Evolutionary conservation across 2,797 vertebrate species (phyloP).

Genomic region (Mionectes olivaceus): DNA sequence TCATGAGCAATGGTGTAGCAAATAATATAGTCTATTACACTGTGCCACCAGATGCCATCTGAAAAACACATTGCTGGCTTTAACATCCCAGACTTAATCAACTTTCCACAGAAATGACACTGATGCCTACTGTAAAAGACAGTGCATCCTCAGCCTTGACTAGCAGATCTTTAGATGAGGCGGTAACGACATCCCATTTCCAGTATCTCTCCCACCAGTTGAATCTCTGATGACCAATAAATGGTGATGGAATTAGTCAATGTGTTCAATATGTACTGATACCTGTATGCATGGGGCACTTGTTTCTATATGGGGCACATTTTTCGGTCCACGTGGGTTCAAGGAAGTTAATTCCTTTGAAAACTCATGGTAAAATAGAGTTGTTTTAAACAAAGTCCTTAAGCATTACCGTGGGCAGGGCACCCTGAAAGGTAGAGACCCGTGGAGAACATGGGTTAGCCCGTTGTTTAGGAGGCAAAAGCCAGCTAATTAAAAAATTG

Average conservation of each 20-base stretch:
- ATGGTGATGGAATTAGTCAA: not conserved
- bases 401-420: not conserved
- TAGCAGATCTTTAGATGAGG: not conserved
- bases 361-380: not conserved
- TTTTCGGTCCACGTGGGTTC: not conserved
- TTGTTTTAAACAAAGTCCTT: not conserved
- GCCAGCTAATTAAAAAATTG: not conserved
- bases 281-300: not conserved
- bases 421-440: not conserved
- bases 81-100: constrained; percentile 12
- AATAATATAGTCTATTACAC: constrained; percentile 55
- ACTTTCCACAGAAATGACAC: not conserved
- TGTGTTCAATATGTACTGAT: not conserved
- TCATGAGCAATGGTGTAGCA: constrained; percentile 57
- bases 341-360: not conserved
- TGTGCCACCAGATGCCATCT: constrained; percentile 22
- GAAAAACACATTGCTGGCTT: constrained; percentile 24
- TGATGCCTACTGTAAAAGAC: not conserved
- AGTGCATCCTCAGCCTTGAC: not conserved
- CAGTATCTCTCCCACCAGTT: not conserved
- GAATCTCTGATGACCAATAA: not conserved
- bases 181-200: not conserved
- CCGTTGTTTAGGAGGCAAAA: not conserved
- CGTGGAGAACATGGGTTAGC: not conserved
- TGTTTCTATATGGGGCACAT: not conserved